A percentile compares a stretch with the other conserved stretches of the same genome.
These are phyloP conservation scores for Notoglanidium macrostoma DNA, from an alignment of 2,797 vertebrate species.

Conservation along the genomic window DNA sequence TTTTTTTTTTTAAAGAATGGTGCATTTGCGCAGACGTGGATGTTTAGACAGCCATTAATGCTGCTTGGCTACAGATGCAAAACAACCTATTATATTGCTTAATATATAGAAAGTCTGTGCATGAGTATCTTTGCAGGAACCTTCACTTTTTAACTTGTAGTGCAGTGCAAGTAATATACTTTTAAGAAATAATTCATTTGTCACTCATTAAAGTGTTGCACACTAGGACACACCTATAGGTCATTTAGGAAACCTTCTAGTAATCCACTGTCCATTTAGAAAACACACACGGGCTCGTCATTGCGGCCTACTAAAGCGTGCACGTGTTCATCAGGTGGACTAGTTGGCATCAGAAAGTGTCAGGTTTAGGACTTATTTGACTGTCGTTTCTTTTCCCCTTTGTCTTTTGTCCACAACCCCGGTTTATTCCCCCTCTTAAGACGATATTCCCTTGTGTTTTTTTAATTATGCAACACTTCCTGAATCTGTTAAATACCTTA, in stretches of 20 bases:
- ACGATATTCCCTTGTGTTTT: background rate
- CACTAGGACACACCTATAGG: no score
- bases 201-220: background rate
- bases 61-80: background rate
- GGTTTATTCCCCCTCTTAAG: background rate
- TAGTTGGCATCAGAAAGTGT: background rate
- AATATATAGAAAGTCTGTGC: background rate
- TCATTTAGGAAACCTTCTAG: background rate
- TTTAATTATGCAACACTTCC: background rate
- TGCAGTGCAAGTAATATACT: background rate
- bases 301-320: background rate
- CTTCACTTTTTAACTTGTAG: background rate
- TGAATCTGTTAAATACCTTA: slow-evolving; percentile 45
- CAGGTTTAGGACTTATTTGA: background rate
- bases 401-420: background rate
- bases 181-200: background rate
- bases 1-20: no score
- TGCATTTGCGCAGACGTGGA: background rate
- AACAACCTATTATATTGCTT: background rate
- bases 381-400: background rate
- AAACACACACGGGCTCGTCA: background rate
- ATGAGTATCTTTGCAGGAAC: background rate
- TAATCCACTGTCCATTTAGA: slow-evolving; percentile 18
- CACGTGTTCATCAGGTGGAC: background rate
- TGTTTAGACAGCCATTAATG: background rate